phyloP scores from a whole-genome alignment of 2,113 vertebrate genomes.

The Cryptotis parvus region DNA sequence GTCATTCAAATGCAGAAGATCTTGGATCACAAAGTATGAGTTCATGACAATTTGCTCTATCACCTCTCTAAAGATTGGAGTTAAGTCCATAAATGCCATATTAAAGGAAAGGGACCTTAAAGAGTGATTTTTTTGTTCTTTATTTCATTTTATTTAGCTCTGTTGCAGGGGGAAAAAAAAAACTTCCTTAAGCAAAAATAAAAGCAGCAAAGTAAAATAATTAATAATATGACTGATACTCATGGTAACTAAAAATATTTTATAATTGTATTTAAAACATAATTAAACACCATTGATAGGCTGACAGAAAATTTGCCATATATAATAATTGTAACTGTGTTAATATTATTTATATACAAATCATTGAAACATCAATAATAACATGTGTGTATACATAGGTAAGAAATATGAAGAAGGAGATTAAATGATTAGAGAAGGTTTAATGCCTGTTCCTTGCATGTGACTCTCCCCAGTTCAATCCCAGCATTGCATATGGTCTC shows the following conservation, averaged over 20 bases:
- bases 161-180: neutral
- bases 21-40: neutral
- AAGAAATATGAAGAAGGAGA: too few species aligned
- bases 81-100: neutral
- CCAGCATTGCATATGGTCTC: too few species aligned
- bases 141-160: neutral
- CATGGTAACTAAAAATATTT: neutral
- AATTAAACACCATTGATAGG: too few species aligned
- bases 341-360: neutral
- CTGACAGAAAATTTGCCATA: neutral
- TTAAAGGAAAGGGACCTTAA: neutral
- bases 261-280: neutral
- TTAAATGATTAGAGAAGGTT: too few species aligned
- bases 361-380: neutral
- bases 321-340: neutral
- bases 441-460: too few species aligned
- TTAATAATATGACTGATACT: neutral
- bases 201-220: neutral
- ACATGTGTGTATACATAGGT: too few species aligned
- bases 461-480: too few species aligned
- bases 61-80: too few species aligned
- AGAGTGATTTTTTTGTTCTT: neutral
- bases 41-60: neutral
- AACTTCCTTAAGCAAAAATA: neutral
- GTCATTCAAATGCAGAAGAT: neutral